Evolutionary conservation across 2,113 vertebrate species (phyloP).

Genomic region (Cyanoderma ruficeps): DNA sequence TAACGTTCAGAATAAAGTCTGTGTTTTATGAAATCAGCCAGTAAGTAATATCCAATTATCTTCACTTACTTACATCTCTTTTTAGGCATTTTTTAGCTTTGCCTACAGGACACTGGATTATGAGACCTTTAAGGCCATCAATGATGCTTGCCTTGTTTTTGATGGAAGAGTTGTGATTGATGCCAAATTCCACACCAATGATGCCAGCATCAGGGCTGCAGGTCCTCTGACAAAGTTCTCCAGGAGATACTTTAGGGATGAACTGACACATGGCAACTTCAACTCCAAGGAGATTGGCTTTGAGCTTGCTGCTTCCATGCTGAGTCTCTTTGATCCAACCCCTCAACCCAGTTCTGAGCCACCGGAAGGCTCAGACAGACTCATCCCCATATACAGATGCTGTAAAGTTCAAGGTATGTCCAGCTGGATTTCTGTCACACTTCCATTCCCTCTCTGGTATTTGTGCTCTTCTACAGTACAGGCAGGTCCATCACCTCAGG

Average conservation of each 20-base stretch:
- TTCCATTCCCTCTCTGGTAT: background rate
- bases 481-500: background rate
- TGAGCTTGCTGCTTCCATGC: slow-evolving; percentile 82
- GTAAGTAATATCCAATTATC: background rate
- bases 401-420: slow-evolving; percentile 87
- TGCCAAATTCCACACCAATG: slow-evolving; percentile 81
- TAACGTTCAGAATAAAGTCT: background rate
- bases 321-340: slow-evolving; percentile 82
- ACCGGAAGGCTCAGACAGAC: slow-evolving; percentile 60
- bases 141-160: slow-evolving; percentile 84
- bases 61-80: background rate
- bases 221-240: slow-evolving; percentile 92
- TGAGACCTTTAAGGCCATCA: slow-evolving; percentile 82
- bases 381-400: slow-evolving; percentile 80
- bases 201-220: slow-evolving; percentile 80
- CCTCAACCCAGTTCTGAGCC: slow-evolving; percentile 34
- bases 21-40: background rate
- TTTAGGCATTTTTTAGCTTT: slow-evolving; percentile 88
- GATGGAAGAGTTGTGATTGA: slow-evolving; percentile 87
- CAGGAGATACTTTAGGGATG: slow-evolving; percentile 77
- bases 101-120: slow-evolving; percentile 80
- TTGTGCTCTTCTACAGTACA: background rate
- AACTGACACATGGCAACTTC: slow-evolving; percentile 83
- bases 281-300: slow-evolving; percentile 88
- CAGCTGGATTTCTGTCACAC: background rate